Base-by-base conservation (phyloP, 2,797 vertebrate genomes). In the Arremon aurantiirostris region DNA sequence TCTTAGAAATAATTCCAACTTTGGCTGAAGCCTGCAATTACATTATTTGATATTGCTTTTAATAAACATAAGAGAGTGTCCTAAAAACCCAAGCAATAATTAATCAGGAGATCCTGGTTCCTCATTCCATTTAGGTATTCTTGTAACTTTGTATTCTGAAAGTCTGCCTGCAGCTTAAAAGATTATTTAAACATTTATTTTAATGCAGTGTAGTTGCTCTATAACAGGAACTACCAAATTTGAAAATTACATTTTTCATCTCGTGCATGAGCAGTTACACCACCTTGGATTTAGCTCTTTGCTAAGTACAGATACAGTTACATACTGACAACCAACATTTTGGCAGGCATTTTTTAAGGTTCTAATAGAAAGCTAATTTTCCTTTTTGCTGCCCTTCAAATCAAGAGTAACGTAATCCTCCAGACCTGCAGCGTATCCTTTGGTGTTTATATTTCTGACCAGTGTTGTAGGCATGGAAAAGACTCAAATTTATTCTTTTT, bases 281-380 rank as follows among this genome's bases (percentile, higher is more conserved):
- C n/a, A 70, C 34, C 37, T 81, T 47, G 44, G n/a, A 37, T 41
- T 44, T 46, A 60, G 34, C 21, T 53, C 9, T 44, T 79, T 80
- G 18, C 56, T 63, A 5, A 2, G n/a, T 7, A 59, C 39, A 61
- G 18, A 35, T 8, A 61, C 23, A 63, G 35, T 5, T 19, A 66
- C n/a, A 72, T 3, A 53, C 2, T 0, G 3, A 35, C 3, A 10
- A 59, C 11, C 28, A 68, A 27, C 28, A 21, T 16, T 27, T 16
- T 46, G 18, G 61, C 21, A 49, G 5, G 21, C 2, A 14, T 68
- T 93, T 94, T 56, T 57, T 11, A 32, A 30, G 0, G 7, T 50
- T 59, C 39, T 66, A 82, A 87, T 21, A 63, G 68, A 89, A 87
- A 66, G 19, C 41, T 66, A 52, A 5, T 20, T 42, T 46, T 78